Conservation (phyloP, 2,113 vertebrate genomes). For the Gambusia affinis region DNA sequence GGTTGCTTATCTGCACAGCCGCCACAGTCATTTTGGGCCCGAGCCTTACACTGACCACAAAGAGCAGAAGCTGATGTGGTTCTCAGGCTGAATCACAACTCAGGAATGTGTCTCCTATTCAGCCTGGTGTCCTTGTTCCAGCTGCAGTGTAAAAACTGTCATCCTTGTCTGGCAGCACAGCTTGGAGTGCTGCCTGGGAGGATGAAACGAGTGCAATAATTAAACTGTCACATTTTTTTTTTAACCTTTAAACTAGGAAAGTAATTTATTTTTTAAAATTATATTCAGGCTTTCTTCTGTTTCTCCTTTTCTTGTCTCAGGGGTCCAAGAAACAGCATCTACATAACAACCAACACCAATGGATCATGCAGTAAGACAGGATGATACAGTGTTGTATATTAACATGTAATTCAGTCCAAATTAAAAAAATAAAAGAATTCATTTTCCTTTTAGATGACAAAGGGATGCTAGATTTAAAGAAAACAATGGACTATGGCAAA, state of each 20-base stretch:
- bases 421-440: background rate
- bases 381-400: background rate
- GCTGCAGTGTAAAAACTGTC: conserved; percentile 46
- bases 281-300: background rate
- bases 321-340: conserved; percentile 84
- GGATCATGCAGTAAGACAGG: conserved; percentile 89
- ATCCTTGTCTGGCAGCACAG: conserved; percentile 29
- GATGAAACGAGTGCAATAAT: conserved; percentile 26
- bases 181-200: conserved; percentile 16
- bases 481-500: conserved; percentile 85
- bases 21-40: conserved; percentile 55
- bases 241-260: conserved; percentile 31
- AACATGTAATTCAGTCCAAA: too few relatives aligned
- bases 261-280: too few relatives aligned
- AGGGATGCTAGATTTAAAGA: conserved; percentile 85
- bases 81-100: conserved; percentile 60
- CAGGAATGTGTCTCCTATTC: conserved; percentile 52
- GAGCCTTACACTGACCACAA: conserved; percentile 31
- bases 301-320: conserved; percentile 63
- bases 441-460: conserved; percentile 79
- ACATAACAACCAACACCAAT: conserved; percentile 85
- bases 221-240: conserved; percentile 36
- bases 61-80: conserved; percentile 37
- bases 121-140: conserved; percentile 44
- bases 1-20: conserved; percentile 55